These are phyloP conservation scores for Eupristina koningsbergeri DNA, from an alignment of 1,140 invertebrate genomes.

Conservation along the genomic window DNA sequence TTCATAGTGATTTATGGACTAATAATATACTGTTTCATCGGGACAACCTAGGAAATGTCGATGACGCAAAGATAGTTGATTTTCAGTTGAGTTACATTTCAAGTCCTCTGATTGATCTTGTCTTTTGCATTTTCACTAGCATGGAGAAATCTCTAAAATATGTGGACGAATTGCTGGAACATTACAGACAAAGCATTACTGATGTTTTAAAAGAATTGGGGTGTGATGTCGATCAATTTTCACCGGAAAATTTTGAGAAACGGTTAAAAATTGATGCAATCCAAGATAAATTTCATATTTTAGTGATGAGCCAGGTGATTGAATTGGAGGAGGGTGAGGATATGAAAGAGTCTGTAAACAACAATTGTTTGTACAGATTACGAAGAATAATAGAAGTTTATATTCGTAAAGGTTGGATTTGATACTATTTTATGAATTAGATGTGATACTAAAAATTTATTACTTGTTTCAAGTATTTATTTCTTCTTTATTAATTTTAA, in stretches of 20 bases:
- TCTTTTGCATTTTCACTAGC: conserved; percentile 76
- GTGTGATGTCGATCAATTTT: conserved; percentile 56
- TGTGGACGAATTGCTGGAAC: conserved; percentile 70
- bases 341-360: conserved; percentile 14
- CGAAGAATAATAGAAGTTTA: conserved; percentile 46
- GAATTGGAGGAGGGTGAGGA: conserved; percentile 56
- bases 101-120: conserved; percentile 74
- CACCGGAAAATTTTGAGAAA: conserved; percentile 55
- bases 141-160: conserved; percentile 68
- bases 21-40: conserved; percentile 77
- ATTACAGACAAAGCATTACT: conserved; percentile 74
- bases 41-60: conserved; percentile 58
- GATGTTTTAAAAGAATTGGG: conserved; percentile 57
- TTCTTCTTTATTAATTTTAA: neutral
- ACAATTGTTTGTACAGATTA: conserved; percentile 43
- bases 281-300: conserved; percentile 61
- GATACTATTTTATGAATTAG: neutral
- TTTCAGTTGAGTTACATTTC: conserved; percentile 76
- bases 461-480: too few species aligned
- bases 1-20: conserved; percentile 78
- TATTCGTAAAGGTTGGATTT: conserved; percentile 42
- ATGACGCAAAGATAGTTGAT: conserved; percentile 77
- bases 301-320: conserved; percentile 64
- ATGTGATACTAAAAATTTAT: neutral
- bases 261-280: conserved; percentile 54